Evolutionary conservation across 2,888 invertebrate species (phyloP), one percentile per base, ranked within the genome.

Genomic region (Lagria hirta): DNA sequence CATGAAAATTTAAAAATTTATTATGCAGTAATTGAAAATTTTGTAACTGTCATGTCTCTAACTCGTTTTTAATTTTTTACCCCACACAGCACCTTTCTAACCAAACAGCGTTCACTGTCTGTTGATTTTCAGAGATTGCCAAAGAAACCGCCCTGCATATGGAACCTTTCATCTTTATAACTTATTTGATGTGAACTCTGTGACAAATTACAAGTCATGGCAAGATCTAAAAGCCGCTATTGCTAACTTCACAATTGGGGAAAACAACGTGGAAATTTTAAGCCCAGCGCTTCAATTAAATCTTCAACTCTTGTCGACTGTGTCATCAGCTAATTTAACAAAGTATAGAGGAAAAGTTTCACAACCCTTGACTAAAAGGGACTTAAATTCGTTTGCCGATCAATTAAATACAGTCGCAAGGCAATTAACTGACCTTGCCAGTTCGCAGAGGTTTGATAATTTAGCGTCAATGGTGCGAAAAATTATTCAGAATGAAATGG

Each of bases 91-190:
- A n/a, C n/a, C n/a, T n/a, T n/a, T n/a, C n/a, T n/a, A n/a, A n/a
- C n/a, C n/a, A n/a, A n/a, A n/a, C n/a, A n/a, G n/a, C n/a, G n/a
- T n/a, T n/a, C n/a, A n/a, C n/a, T n/a, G n/a, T n/a, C n/a, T n/a
- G 10, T 32, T 32, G 10, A 7, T 27, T 57, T 57, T 33, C 68
- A 88, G 88, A 52, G 82, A 83, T 59, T 88, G 88, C 65, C 79
- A 83, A 66, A 75, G 79, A 60, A 83, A 86, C 64, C 77, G 79
- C 54, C 78, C 87, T 49, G 81, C 83, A n/a, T 88, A 86, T 72
- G 74, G 76, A 24, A 83, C 85, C 14, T 86, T 88, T 63, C 81
- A 83, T 67, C 71, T 88, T 54, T 79, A 83, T 55, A 81, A 79
- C 61, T 76, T 84, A 49, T 73, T 86, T 48, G 82, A 88, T 64